Evolutionary conservation across 2,888 invertebrate species (phyloP).

Genomic region (Rotaria socialis): DNA sequence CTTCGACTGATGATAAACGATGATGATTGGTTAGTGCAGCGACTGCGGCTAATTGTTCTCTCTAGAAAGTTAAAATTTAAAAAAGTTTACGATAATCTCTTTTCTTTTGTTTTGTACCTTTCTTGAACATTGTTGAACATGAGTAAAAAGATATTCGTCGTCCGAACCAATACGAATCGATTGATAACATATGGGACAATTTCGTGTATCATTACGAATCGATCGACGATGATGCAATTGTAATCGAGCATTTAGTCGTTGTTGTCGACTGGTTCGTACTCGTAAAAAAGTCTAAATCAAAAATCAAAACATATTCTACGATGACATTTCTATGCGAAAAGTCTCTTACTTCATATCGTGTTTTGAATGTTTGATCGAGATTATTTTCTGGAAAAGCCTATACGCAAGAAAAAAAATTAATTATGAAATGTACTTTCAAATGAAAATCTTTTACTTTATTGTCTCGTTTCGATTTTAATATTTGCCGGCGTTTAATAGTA

Average conservation of each 20-base stretch:
- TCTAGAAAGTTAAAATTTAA: background rate
- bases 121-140: conserved; percentile 37
- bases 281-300: background rate
- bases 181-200: conserved; percentile 35
- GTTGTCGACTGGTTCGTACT: conserved; percentile 33
- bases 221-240: conserved; percentile 13
- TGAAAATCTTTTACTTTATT: background rate
- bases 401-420: background rate
- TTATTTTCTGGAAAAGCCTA: conserved; percentile 7
- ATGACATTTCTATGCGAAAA: no score
- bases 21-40: conserved; percentile 28
- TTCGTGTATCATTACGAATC: conserved; percentile 26
- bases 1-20: background rate
- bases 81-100: background rate
- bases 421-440: no score
- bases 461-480: background rate
- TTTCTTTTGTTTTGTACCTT: background rate
- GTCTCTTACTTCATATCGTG: background rate
- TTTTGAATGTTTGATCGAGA: conserved; percentile 30
- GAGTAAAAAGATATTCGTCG: conserved; percentile 8
- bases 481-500: background rate
- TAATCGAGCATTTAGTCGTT: conserved; percentile 1
- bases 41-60: conserved; percentile 34
- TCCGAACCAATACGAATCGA: background rate
- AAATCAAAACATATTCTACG: background rate